Conservation (phyloP, 2,888 invertebrate species). For the Pseudoips prasinana region DNA sequence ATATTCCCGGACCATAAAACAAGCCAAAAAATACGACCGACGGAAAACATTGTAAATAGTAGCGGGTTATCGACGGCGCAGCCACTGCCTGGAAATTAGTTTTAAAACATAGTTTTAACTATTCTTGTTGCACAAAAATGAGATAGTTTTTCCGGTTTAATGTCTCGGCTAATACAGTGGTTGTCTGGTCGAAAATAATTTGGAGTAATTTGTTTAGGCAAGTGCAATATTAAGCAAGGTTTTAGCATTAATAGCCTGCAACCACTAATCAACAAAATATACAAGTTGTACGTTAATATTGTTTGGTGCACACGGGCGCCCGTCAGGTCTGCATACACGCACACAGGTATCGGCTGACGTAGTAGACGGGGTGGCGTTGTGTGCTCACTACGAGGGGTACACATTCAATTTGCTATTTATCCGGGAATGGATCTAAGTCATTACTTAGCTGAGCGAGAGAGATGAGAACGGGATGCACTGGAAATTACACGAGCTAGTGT, state of each 20-base stretch:
- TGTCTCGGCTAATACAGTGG: constrained; percentile 4
- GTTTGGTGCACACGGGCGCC: constrained; percentile 14
- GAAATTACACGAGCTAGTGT: constrained; percentile 69
- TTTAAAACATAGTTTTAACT: constrained; percentile 75
- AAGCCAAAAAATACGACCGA: constrained; percentile 78
- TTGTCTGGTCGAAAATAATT: constrained; percentile 8
- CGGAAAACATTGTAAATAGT: constrained; percentile 80
- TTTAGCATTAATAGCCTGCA: constrained; percentile 14
- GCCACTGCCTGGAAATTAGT: constrained; percentile 64
- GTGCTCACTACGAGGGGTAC: constrained; percentile 51
- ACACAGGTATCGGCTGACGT: constrained; percentile 22
- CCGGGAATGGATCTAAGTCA: constrained; percentile 81
- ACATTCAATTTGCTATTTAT: constrained; percentile 82
- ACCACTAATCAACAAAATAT: constrained; percentile 37
- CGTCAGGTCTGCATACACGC: constrained; percentile 20
- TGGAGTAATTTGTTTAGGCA: constrained; percentile 1
- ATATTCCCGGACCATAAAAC: constrained; percentile 78
- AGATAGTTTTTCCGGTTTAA: constrained; percentile 42
- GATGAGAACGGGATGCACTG: constrained; percentile 72
- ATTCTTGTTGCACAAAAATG: constrained; percentile 64
- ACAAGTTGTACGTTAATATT: constrained; percentile 29
- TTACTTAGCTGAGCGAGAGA: constrained; percentile 80
- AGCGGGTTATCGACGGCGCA: constrained; percentile 65
- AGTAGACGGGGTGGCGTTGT: constrained; percentile 34
- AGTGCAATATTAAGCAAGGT: background rate